Evolutionary conservation across 1,140 invertebrate genomes (phyloP), one percentile per base, ranked within the genome.

Genomic region (Caenorhabditis briggsae): DNA sequence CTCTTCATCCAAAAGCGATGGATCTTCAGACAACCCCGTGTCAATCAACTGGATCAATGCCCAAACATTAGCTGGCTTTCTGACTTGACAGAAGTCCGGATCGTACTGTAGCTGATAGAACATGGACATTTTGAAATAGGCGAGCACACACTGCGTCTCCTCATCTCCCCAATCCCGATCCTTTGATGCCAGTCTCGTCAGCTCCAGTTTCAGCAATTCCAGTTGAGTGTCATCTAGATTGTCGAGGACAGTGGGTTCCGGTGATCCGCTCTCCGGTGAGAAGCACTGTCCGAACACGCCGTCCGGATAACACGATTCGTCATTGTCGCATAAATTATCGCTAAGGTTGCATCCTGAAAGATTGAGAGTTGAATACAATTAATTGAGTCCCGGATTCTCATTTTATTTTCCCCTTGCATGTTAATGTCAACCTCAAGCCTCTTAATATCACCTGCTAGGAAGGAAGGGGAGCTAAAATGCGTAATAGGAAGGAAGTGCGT

Each of bases 251-350:
- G 85, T 82, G 5, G 88, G 83, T n/a, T 86, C 55, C 16, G 86
- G 78, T 16, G 65, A 84, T 14, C 59, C 58, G 25, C 65, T 78
- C 16, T 55, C 46, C n/a, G 84, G n/a, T 16, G 85, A 82, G 56
- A 74, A 87, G 64, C 88, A 89, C 48, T 89, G 88, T 33, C 88
- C 88, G 85, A 89, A 89, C 18, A 89, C 82, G 16, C 88, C 88
- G 50, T 89, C 88, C 59, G 86, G 41, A 61, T 95, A 43, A 94
- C 95, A 84, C 93, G 93, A 83, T 78, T 78, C 70, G 20, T 78
- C 70, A 78, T 78, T 50, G 70, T 78, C 70, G 70, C 70, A 78
- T 78, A 78, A 50, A 48, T 78, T 78, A 53, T 78, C 70, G 70
- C 70, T 78, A 78, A 78, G 70, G 46, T 48, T 78, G 70, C 70